Conservation (phyloP, 2,113 vertebrate genomes). For the Ophthalmolycus amberensis region DNA sequence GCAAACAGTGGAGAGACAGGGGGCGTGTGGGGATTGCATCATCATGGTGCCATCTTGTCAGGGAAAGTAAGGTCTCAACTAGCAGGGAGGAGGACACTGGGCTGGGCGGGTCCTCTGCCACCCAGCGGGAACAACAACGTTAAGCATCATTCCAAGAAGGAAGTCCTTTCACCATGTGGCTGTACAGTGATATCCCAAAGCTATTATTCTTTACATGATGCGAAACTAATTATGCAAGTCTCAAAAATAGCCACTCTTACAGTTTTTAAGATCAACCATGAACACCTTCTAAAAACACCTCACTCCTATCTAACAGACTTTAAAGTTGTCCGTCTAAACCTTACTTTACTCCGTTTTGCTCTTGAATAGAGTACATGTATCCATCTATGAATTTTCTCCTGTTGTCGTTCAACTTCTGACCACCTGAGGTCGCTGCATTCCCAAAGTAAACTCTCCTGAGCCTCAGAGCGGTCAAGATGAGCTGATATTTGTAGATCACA, state of each 20-base stretch:
- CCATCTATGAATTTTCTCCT: neutral
- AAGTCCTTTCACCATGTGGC: neutral
- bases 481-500: neutral
- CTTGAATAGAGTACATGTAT: neutral
- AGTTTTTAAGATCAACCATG: neutral
- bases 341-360: neutral
- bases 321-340: neutral
- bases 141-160: neutral
- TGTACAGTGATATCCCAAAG: slow-evolving; percentile 7
- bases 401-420: slow-evolving; percentile 34
- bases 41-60: slow-evolving; percentile 86
- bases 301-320: neutral
- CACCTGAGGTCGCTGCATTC: slow-evolving; percentile 61
- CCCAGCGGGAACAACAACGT: slow-evolving; percentile 8
- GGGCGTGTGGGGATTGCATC: slow-evolving; percentile 69
- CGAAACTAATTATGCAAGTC: neutral
- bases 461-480: neutral
- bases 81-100: slow-evolving; percentile 67
- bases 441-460: neutral
- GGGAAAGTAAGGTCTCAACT: slow-evolving; percentile 88
- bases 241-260: neutral
- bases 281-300: neutral
- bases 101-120: slow-evolving; percentile 21
- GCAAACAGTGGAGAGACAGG: slow-evolving; percentile 82
- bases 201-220: neutral